Evolutionary conservation across 2,888 invertebrate genomes (phyloP).

Genomic region (Strigamia maritima): DNA sequence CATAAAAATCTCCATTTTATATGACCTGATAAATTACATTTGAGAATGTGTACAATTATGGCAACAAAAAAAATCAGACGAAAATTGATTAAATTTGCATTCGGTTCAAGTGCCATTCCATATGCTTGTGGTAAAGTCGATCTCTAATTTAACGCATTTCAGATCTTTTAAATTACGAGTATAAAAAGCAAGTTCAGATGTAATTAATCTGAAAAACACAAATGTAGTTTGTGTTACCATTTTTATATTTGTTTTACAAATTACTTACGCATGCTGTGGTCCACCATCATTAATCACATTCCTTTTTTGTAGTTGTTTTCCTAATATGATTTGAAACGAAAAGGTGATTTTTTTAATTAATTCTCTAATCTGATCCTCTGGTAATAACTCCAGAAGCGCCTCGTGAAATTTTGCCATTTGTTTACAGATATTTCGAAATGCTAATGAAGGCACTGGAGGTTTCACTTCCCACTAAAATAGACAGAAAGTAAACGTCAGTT

Average conservation of each 20-base stretch:
- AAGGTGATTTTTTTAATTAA: constrained; percentile 75
- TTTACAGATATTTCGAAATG: constrained; percentile 56
- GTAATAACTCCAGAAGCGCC: constrained; percentile 80
- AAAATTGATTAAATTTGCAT: background rate
- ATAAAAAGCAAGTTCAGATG: constrained; percentile 86
- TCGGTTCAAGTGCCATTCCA: background rate
- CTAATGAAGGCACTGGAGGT: constrained; percentile 87
- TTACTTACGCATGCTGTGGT: constrained; percentile 77
- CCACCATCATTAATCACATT: constrained; percentile 94
- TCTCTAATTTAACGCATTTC: constrained; percentile 36
- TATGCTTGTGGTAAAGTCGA: constrained; percentile 24
- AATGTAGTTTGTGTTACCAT: background rate
- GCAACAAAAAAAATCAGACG: background rate
- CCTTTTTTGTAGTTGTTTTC: constrained; percentile 77
- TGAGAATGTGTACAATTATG: constrained; percentile 4
- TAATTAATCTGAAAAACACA: constrained; percentile 72
- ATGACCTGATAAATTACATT: background rate
- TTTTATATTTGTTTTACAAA: background rate
- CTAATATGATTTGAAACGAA: constrained; percentile 79
- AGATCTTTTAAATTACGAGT: constrained; percentile 78
- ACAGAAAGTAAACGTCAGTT: background rate
- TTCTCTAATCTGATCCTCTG: constrained; percentile 63
- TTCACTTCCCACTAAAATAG: constrained; percentile 78
- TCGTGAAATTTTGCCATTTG: constrained; percentile 89
- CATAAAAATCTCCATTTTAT: background rate